These are phyloP conservation scores for Egretta garzetta DNA, from an alignment of 2,113 vertebrate genomes.

Conservation along the genomic window DNA sequence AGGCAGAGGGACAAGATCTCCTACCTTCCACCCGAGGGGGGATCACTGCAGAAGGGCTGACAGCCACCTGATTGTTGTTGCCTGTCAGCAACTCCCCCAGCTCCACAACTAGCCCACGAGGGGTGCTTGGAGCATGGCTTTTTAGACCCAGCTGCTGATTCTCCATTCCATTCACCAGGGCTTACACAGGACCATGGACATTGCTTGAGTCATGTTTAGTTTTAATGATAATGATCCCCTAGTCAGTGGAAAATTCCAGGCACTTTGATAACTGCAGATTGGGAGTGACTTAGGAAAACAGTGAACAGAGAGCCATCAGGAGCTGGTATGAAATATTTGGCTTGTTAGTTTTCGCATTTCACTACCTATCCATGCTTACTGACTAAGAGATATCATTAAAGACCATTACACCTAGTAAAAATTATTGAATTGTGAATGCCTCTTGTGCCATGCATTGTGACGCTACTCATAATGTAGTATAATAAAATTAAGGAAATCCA, in stretches of 20 bases:
- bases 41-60: not conserved
- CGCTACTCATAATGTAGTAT: not conserved
- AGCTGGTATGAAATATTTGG: not conserved
- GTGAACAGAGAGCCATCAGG: not conserved
- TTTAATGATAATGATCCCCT: not conserved
- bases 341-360: not conserved
- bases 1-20: not conserved
- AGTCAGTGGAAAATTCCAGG: not conserved
- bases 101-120: accelerated
- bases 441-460: not conserved
- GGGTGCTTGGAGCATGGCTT: too few relatives aligned
- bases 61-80: not conserved
- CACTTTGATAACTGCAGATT: not conserved
- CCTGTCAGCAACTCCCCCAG: not conserved
- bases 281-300: not conserved
- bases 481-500: not conserved
- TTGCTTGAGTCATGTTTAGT: not conserved
- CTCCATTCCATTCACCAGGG: not conserved
- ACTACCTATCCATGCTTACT: not conserved
- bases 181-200: not conserved
- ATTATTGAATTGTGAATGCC: not conserved
- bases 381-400: not conserved
- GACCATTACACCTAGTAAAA: not conserved
- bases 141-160: not conserved
- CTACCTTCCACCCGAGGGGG: not conserved